Conservation (phyloP, 2,113 vertebrate genomes). For the Solea senegalensis region DNA sequence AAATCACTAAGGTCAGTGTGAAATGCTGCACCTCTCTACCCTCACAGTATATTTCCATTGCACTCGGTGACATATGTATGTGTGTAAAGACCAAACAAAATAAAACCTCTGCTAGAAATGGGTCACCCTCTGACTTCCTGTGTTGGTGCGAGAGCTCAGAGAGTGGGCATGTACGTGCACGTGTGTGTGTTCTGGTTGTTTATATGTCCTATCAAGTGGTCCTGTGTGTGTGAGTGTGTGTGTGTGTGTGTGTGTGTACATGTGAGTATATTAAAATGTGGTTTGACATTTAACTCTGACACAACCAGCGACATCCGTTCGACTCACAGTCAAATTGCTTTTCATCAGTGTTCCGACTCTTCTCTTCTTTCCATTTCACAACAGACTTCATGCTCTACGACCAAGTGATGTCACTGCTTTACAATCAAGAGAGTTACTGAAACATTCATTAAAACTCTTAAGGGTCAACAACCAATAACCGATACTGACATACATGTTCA, state of each 20-base stretch:
- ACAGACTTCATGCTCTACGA: not conserved
- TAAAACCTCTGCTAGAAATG: conserved; percentile 64
- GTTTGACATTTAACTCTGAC: conserved; percentile 80
- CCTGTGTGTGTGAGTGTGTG: conserved; percentile 24
- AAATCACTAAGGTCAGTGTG: conserved; percentile 18
- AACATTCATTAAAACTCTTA: no score
- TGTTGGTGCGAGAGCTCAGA: conserved; percentile 39
- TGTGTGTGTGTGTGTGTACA: conserved; percentile 1
- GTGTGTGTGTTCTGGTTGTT: conserved; percentile 43
- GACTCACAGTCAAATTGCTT: conserved; percentile 41
- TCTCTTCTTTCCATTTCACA: conserved; percentile 23
- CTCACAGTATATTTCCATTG: conserved; percentile 37
- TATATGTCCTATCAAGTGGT: conserved; percentile 75
- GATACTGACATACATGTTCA: no score
- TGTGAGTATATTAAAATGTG: conserved; percentile 70
- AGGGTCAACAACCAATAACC: no score
- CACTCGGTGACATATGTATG: conserved; percentile 35
- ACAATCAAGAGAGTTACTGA: no score
- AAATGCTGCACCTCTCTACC: conserved; percentile 14
- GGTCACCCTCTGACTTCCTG: conserved; percentile 75
- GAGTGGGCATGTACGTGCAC: not conserved
- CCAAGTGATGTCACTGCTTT: not conserved
- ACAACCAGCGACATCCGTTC: conserved; percentile 66
- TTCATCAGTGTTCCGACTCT: conserved; percentile 13
- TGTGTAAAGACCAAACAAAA: conserved; percentile 49